A percentile compares a stretch with the other conserved stretches of the same genome.
These are phyloP conservation scores for Ceyx erithaca DNA, from an alignment of 2,797 vertebrate genomes.

Conservation along the genomic window DNA sequence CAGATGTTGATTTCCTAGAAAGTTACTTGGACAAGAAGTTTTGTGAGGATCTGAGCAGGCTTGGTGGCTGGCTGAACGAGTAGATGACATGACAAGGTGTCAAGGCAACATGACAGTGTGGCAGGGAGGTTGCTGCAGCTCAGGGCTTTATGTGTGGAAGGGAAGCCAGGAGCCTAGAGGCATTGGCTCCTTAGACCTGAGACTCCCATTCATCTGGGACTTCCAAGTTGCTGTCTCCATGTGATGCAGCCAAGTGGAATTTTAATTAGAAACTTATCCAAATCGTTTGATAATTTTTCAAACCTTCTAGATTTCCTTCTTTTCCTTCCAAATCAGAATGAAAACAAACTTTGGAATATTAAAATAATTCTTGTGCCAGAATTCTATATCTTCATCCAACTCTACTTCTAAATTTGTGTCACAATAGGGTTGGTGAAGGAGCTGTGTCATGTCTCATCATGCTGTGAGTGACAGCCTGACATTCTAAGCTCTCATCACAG, in stretches of 20 bases:
- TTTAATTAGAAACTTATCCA: constrained; percentile 28
- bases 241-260: constrained; percentile 22
- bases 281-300: constrained; percentile 44
- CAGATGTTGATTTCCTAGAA: not conserved
- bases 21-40: not conserved
- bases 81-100: not conserved
- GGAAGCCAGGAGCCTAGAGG: not conserved
- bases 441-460: constrained; percentile 30
- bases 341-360: constrained; percentile 55
- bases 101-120: not conserved
- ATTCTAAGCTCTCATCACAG: not conserved
- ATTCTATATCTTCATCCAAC: not conserved
- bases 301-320: constrained; percentile 24
- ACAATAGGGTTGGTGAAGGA: constrained; percentile 20
- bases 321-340: constrained; percentile 39
- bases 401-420: constrained; percentile 16
- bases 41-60: not conserved
- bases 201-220: constrained; percentile 7
- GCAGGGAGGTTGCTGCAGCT: not conserved
- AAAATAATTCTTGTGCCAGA: not conserved
- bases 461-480: constrained; percentile 36
- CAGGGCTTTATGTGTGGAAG: not conserved
- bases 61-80: not conserved
- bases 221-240: constrained; percentile 3
- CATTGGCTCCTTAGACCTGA: not conserved